These are phyloP conservation scores for Pilophorus perplexus DNA, from an alignment of 2,888 invertebrate species.

Conservation along the genomic window DNA sequence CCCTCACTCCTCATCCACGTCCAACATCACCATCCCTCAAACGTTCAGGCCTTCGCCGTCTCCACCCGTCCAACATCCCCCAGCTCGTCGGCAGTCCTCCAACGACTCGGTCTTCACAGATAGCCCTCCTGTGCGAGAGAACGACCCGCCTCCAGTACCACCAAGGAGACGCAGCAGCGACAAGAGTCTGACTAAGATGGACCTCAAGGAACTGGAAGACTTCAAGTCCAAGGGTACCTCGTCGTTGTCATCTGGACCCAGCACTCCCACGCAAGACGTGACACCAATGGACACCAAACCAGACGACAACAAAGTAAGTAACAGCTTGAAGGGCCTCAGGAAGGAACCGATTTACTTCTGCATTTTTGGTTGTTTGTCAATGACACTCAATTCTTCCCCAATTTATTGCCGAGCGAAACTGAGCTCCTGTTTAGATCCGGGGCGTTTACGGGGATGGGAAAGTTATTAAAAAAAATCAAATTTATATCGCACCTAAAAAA, in stretches of 20 bases:
- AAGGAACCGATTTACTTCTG: too few species aligned
- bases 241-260: slow-evolving; percentile 40
- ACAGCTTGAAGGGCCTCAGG: too few species aligned
- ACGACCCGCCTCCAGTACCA: slow-evolving; percentile 50
- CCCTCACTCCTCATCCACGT: slow-evolving; percentile 14
- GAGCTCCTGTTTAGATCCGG: too few species aligned
- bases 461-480: too few species aligned
- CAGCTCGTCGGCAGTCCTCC: slow-evolving; percentile 3
- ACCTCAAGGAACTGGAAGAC: slow-evolving; percentile 33
- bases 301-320: slow-evolving; percentile 34
- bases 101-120: slow-evolving; percentile 32
- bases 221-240: slow-evolving; percentile 8
- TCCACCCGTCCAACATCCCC: not conserved
- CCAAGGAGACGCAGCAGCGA: slow-evolving; percentile 50
- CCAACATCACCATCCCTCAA: slow-evolving; percentile 17
- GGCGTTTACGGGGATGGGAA: too few species aligned
- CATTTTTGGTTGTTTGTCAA: too few species aligned
- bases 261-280: slow-evolving; percentile 17
- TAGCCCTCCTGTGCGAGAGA: slow-evolving; percentile 11
- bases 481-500: too few species aligned
- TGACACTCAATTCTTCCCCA: too few species aligned
- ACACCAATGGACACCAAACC: not conserved
- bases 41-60: slow-evolving; percentile 6
- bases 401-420: too few species aligned
- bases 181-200: slow-evolving; percentile 41